Percentiles rank a stretch among this genome's conserved stretches.
Evolutionary conservation across 1,140 invertebrate species (phyloP).

Genomic region (Trichomalopsis sarcophagae): DNA sequence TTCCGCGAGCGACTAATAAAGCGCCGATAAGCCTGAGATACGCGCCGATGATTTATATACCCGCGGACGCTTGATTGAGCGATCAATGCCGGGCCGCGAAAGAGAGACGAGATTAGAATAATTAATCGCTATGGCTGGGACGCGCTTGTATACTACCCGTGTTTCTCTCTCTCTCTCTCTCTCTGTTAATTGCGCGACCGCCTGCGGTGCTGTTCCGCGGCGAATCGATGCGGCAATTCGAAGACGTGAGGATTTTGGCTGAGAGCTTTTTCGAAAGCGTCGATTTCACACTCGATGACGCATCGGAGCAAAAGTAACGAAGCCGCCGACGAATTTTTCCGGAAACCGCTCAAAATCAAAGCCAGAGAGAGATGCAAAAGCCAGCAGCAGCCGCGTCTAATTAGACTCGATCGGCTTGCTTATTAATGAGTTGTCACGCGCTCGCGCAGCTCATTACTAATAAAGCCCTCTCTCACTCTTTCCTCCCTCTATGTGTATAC

Average conservation of each 20-base stretch:
- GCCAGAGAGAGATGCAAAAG: no score
- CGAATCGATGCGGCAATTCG: constrained; percentile 9
- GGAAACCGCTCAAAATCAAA: no score
- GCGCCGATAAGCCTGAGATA: constrained; percentile 15
- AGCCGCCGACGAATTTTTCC: no score
- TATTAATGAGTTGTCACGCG: constrained; percentile 44
- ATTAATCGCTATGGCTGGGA: not conserved
- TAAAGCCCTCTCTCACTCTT: not conserved
- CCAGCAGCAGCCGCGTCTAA: constrained; percentile 1
- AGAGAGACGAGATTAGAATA: constrained; percentile 34
- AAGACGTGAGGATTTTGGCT: not conserved
- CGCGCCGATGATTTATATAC: constrained; percentile 31
- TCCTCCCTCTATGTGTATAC: no score
- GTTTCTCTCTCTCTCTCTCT: not conserved
- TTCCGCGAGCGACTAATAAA: constrained; percentile 18
- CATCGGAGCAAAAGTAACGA: no score
- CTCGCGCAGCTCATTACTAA: not conserved
- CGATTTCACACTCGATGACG: no score
- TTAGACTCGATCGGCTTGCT: constrained; percentile 38
- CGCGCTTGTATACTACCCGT: not conserved
- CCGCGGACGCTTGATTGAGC: constrained; percentile 16
- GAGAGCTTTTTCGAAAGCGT: not conserved
- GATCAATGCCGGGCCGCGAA: not conserved
- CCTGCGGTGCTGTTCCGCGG: no score
- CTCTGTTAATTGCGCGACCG: not conserved